Conservation (phyloP, 2,888 invertebrate genomes). For the Drosophila mimica region DNA sequence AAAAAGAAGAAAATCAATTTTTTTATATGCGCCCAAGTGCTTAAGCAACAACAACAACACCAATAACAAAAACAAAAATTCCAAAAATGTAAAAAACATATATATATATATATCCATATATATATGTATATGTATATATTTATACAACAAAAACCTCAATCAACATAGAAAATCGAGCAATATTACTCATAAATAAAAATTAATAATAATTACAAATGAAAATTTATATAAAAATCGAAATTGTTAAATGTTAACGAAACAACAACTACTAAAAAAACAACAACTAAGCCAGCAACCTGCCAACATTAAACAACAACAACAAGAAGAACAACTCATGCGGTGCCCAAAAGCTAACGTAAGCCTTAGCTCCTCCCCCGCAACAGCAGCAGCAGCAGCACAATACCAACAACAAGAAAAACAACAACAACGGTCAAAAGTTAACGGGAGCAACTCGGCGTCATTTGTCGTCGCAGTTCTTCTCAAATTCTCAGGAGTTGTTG, state of each 20-base stretch:
- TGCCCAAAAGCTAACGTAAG: slow-evolving; percentile 44
- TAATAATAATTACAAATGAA: slow-evolving; percentile 14
- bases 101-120: not conserved
- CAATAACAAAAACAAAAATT: slow-evolving; percentile 17
- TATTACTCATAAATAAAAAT: slow-evolving; percentile 62
- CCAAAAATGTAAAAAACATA: slow-evolving; percentile 31
- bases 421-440: slow-evolving; percentile 14
- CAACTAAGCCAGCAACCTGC: slow-evolving; percentile 64
- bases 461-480: slow-evolving; percentile 29
- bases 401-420: slow-evolving; percentile 11
- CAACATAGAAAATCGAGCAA: slow-evolving; percentile 69
- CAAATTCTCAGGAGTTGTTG: slow-evolving; percentile 47
- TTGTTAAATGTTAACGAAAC: slow-evolving; percentile 70
- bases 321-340: slow-evolving; percentile 63
- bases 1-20: slow-evolving; percentile 17
- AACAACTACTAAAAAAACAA: slow-evolving; percentile 46
- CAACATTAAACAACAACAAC: slow-evolving; percentile 40
- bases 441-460: slow-evolving; percentile 24
- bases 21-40: slow-evolving; percentile 75
- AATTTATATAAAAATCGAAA: slow-evolving; percentile 41
- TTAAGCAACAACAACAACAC: slow-evolving; percentile 55
- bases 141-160: slow-evolving; percentile 58
- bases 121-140: slow-evolving; percentile 4
- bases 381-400: slow-evolving; percentile 19
- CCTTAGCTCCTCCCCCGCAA: slow-evolving; percentile 26